These are phyloP conservation scores for Barbus barbus DNA, from an alignment of 2,113 vertebrate genomes.

Conservation along the genomic window DNA sequence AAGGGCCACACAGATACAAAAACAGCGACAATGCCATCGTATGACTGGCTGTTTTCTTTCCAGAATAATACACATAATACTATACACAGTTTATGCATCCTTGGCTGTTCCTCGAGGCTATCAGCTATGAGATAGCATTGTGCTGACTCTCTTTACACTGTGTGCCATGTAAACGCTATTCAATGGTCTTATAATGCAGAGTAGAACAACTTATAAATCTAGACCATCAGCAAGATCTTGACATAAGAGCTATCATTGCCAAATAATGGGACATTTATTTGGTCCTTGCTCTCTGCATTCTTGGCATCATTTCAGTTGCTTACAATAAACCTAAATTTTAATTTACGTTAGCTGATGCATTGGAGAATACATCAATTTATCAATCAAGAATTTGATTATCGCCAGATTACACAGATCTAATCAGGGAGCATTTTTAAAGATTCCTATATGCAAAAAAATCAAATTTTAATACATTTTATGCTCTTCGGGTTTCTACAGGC, in stretches of 20 bases:
- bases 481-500: constrained; percentile 68
- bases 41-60: background rate
- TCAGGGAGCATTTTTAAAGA: background rate
- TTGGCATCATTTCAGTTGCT: background rate
- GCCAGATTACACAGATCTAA: background rate
- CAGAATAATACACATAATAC: background rate
- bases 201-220: constrained; percentile 1
- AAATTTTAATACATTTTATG: background rate
- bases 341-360: background rate
- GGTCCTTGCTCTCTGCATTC: background rate
- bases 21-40: background rate
- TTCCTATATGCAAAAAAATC: background rate
- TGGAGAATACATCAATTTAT: background rate
- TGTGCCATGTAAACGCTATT: constrained; percentile 37
- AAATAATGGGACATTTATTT: background rate
- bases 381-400: background rate
- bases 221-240: constrained; percentile 56
- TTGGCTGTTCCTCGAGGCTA: constrained; percentile 5
- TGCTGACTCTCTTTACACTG: constrained; percentile 14
- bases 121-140: constrained; percentile 2
- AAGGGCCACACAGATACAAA: background rate
- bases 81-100: background rate
- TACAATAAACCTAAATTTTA: background rate
- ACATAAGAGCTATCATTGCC: constrained; percentile 50
- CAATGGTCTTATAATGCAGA: constrained; percentile 28